phyloP scores from a whole-genome alignment of 2,113 vertebrate genomes.

The Aegithalos caudatus region DNA sequence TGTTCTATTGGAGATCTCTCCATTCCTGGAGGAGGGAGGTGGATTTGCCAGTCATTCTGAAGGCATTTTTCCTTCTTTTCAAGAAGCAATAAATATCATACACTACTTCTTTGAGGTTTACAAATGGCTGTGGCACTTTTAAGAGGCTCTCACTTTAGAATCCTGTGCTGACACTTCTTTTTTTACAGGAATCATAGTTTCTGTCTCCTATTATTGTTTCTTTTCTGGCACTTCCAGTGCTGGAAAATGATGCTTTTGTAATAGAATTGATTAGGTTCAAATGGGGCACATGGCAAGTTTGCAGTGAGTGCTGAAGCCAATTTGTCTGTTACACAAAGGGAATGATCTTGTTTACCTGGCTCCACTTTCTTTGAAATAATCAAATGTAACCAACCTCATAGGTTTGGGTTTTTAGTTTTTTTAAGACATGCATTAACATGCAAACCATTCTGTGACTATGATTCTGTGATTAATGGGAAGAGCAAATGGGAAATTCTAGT shows the following conservation, averaged over 20 bases:
- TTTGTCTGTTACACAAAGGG: background rate
- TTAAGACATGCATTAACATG: background rate
- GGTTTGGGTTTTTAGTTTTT: background rate
- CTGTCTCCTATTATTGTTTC: background rate
- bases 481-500: no score
- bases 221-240: background rate
- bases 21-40: background rate
- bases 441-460: background rate
- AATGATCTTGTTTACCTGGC: background rate
- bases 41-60: conserved; percentile 48
- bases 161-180: background rate
- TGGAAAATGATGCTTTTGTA: background rate
- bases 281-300: background rate
- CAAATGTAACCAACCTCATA: background rate
- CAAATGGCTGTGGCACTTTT: background rate
- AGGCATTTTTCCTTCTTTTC: background rate
- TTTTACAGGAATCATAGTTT: background rate
- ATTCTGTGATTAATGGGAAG: background rate
- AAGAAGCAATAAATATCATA: background rate
- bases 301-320: background rate
- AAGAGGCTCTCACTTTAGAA: background rate
- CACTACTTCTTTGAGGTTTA: background rate
- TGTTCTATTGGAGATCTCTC: conserved; percentile 2
- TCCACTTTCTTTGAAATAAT: background rate
- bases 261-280: background rate